Percentiles rank a stretch among this genome's conserved stretches.
Conservation (phyloP, 2,888 invertebrate species). For the Gastracanthus pulcherrimus region DNA sequence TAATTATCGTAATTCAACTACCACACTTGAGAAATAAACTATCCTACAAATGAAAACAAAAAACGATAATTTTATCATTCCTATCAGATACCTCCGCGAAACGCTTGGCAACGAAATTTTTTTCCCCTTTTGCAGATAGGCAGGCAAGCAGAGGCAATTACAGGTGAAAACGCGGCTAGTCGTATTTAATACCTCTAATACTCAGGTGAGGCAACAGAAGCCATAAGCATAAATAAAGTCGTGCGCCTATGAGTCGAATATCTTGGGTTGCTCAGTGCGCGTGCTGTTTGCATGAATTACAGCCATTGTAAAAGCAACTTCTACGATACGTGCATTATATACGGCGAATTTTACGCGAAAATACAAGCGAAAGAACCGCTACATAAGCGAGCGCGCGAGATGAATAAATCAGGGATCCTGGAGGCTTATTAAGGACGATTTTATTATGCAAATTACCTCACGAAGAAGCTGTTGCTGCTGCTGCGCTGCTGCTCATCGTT, state of each 20-base stretch:
- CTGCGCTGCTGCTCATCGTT: not conserved
- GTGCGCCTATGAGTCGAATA: slow-evolving; percentile 27
- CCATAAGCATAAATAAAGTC: slow-evolving; percentile 44
- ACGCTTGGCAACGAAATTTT: not conserved
- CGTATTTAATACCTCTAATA: slow-evolving; percentile 26
- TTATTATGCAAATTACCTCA: not conserved
- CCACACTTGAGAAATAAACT: not conserved
- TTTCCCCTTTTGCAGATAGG: not conserved
- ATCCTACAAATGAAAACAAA: not conserved
- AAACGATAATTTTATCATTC: slow-evolving; percentile 18
- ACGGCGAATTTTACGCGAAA: not conserved
- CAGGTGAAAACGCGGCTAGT: slow-evolving; percentile 22
- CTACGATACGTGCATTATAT: not conserved
- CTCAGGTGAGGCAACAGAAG: slow-evolving; percentile 40
- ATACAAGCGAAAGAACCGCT: not conserved
- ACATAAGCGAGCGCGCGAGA: not conserved
- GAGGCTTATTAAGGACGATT: not conserved
- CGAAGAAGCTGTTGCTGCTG: not conserved
- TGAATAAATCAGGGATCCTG: not conserved
- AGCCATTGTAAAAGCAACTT: slow-evolving; percentile 27
- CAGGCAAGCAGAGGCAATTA: slow-evolving; percentile 12
- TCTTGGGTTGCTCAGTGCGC: not conserved
- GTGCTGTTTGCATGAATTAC: slow-evolving; percentile 38
- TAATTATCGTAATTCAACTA: not conserved
- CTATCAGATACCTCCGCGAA: not conserved